Evolutionary conservation across 2,888 invertebrate species (phyloP).

Genomic region (Elysia crispata): DNA sequence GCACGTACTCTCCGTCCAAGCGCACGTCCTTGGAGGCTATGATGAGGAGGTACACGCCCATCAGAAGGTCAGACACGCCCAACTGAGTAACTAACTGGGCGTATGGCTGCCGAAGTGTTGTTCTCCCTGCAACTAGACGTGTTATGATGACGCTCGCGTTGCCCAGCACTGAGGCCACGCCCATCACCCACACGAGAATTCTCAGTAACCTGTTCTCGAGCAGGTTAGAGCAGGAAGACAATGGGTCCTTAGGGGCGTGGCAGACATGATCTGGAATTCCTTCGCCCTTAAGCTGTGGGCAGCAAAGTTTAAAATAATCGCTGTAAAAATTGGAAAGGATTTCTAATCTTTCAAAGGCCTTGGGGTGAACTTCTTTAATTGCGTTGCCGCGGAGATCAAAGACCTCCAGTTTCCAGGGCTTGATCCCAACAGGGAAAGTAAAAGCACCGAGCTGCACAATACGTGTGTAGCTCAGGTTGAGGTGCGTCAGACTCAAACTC

Average conservation of each 20-base stretch:
- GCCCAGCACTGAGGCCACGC: conserved; percentile 54
- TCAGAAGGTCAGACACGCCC: conserved; percentile 68
- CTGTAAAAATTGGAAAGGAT: conserved; percentile 6
- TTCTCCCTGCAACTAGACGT: conserved; percentile 56
- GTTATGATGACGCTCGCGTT: conserved; percentile 54
- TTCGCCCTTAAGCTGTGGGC: conserved; percentile 38
- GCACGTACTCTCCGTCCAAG: conserved; percentile 66
- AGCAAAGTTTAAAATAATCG: conserved; percentile 43
- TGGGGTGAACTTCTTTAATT: not conserved
- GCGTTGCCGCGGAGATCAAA: conserved; percentile 14
- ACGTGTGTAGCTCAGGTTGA: conserved; percentile 23
- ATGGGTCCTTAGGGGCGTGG: conserved; percentile 22
- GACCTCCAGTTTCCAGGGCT: not conserved
- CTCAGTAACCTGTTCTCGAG: conserved; percentile 48
- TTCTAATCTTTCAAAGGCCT: conserved; percentile 14
- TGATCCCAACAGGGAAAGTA: not conserved
- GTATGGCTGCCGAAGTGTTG: conserved; percentile 49
- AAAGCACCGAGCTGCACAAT: not conserved
- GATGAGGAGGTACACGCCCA: conserved; percentile 70
- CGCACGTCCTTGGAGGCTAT: conserved; percentile 70
- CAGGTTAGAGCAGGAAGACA: conserved; percentile 35
- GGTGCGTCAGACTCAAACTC: not conserved
- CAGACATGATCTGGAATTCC: not conserved
- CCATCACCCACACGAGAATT: conserved; percentile 57
- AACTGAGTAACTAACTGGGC: conserved; percentile 68